These are phyloP conservation scores for Protodeltote pygarga DNA, from an alignment of 2,888 invertebrate species.

Conservation along the genomic window DNA sequence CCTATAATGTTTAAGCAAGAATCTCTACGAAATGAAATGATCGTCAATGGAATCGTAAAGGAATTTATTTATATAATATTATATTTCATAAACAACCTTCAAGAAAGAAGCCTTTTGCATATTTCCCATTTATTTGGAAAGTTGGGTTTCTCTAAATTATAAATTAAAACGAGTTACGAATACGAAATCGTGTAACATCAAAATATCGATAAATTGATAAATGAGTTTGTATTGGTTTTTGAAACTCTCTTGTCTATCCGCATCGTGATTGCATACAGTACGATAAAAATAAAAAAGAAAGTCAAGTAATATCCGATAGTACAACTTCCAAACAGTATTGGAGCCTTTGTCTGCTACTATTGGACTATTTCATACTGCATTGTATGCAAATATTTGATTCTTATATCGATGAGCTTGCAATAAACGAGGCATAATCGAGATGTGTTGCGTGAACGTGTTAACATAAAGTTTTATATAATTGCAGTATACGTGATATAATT, in stretches of 20 bases:
- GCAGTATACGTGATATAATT: slow-evolving; percentile 56
- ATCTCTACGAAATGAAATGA: slow-evolving; percentile 10
- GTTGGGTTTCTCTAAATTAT: slow-evolving; percentile 50
- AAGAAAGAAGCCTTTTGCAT: slow-evolving; percentile 22
- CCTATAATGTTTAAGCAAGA: slow-evolving; percentile 14
- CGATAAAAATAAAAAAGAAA: neutral
- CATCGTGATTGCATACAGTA: neutral
- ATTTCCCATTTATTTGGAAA: slow-evolving; percentile 30
- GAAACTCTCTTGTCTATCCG: neutral
- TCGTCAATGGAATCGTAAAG: slow-evolving; percentile 18
- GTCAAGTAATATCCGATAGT: neutral
- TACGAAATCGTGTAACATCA: slow-evolving; percentile 5
- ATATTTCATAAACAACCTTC: slow-evolving; percentile 16
- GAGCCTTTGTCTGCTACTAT: slow-evolving; percentile 52
- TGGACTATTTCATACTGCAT: slow-evolving; percentile 25
- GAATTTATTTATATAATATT: slow-evolving; percentile 26
- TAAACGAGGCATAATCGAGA: slow-evolving; percentile 53
- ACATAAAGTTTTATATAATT: slow-evolving; percentile 54
- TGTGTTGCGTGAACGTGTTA: slow-evolving; percentile 50
- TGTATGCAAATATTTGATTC: slow-evolving; percentile 43
- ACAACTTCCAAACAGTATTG: slow-evolving; percentile 36
- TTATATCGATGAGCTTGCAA: slow-evolving; percentile 47
- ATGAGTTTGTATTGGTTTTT: neutral
- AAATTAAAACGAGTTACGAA: too few species aligned
- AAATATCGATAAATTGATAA: slow-evolving; percentile 5